phyloP scores from a whole-genome alignment of 2,888 invertebrate species.

The Rambutsinella grinnellia region DNA sequence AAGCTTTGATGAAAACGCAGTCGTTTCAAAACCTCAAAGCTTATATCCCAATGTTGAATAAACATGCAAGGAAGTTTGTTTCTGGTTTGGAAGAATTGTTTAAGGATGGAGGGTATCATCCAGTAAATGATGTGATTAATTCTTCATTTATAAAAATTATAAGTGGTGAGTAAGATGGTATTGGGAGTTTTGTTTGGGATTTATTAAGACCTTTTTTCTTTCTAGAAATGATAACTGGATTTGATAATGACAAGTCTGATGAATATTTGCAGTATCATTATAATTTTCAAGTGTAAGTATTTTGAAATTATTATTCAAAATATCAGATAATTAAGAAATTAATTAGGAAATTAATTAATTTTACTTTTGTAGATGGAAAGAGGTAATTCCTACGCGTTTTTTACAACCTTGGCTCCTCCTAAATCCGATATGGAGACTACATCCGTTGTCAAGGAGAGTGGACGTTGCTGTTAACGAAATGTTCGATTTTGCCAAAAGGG shows the following conservation, averaged over 20 bases:
- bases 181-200: background rate
- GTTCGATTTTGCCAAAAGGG: background rate
- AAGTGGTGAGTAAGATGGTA: background rate
- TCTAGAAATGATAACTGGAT: constrained; percentile 18
- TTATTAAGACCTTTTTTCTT: too few species aligned
- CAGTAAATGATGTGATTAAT: constrained; percentile 7
- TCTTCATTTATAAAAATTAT: background rate
- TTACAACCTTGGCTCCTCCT: background rate
- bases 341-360: background rate
- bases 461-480: background rate
- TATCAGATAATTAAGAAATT: too few species aligned
- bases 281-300: constrained; percentile 17
- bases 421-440: background rate
- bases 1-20: background rate
- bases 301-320: too few species aligned
- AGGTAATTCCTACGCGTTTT: too few species aligned
- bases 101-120: constrained; percentile 12
- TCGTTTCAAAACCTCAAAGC: background rate
- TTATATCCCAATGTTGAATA: constrained; percentile 11
- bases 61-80: background rate
- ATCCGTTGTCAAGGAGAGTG: background rate
- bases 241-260: background rate
- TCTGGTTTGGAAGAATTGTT: constrained; percentile 5
- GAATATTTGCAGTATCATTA: background rate
- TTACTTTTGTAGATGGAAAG: too few species aligned